Evolutionary conservation across 2,888 invertebrate species (phyloP).

Genomic region (Drosophila falleni): DNA sequence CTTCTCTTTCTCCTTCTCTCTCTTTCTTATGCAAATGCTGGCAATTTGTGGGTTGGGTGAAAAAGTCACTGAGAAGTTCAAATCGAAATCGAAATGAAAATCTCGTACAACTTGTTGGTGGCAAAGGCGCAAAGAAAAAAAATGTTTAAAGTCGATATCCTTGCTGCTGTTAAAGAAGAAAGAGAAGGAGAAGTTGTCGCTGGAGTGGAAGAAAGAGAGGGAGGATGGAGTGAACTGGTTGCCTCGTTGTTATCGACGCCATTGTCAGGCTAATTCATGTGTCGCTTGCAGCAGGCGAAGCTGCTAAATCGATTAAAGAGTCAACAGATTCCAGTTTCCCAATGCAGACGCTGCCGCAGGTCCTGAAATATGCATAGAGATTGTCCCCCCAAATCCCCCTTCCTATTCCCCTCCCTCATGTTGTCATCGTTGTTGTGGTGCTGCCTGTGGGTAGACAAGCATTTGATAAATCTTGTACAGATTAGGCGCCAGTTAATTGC

Average conservation of each 20-base stretch:
- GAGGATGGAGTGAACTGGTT: neutral
- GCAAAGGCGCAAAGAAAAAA: slow-evolving; percentile 17
- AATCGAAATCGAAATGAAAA: slow-evolving; percentile 74
- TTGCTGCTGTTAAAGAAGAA: neutral
- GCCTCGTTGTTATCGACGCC: slow-evolving; percentile 45
- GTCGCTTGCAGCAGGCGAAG: slow-evolving; percentile 70
- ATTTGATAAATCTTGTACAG: slow-evolving; percentile 31
- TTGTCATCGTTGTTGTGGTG: neutral
- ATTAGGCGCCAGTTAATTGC: slow-evolving; percentile 42
- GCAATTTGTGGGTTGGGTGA: slow-evolving; percentile 45
- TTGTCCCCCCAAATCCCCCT: neutral
- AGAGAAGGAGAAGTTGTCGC: neutral
- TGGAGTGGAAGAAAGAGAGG: neutral
- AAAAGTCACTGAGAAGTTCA: slow-evolving; percentile 32
- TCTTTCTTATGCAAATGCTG: slow-evolving; percentile 54
- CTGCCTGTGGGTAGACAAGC: slow-evolving; percentile 12
- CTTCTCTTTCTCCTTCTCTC: neutral
- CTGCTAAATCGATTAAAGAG: slow-evolving; percentile 77
- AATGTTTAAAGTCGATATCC: slow-evolving; percentile 1
- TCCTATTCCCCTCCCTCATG: neutral
- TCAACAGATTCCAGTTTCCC: slow-evolving; percentile 54
- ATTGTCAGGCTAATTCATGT: slow-evolving; percentile 81
- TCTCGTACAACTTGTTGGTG: slow-evolving; percentile 72
- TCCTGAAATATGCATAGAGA: slow-evolving; percentile 45
- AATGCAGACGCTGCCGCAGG: slow-evolving; percentile 37